Conservation (phyloP, 2,797 vertebrate genomes). For the Premnoplex brunnescens region DNA sequence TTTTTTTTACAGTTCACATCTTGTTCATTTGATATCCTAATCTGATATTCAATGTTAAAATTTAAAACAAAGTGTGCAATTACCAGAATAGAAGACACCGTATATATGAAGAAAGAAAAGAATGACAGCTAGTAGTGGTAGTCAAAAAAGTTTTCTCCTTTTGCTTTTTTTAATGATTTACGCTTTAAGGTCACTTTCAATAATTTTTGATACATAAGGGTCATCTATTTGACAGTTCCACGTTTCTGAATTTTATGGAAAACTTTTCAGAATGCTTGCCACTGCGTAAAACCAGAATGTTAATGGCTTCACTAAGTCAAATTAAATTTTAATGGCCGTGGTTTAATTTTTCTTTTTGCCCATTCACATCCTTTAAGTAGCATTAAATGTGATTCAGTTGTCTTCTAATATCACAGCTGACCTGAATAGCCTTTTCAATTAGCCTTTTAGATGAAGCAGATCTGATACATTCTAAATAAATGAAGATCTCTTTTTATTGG, state of each 20-base stretch:
- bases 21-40: neutral
- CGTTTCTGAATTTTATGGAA: conserved; percentile 39
- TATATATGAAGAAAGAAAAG: neutral
- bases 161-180: neutral
- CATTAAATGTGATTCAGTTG: conserved; percentile 60
- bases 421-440: conserved; percentile 64
- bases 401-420: conserved; percentile 59
- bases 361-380: conserved; percentile 46
- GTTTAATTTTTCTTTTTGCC: conserved; percentile 58
- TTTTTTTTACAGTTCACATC: neutral
- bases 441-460: conserved; percentile 56
- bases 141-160: neutral
- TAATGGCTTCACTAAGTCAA: conserved; percentile 67
- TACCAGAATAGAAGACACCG: neutral
- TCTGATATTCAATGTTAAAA: neutral
- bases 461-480: conserved; percentile 64
- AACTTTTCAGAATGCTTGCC: conserved; percentile 63
- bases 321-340: conserved; percentile 69
- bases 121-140: neutral
- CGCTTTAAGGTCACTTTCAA: neutral
- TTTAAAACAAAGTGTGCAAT: neutral
- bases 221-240: neutral
- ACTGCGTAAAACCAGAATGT: conserved; percentile 55
- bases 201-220: neutral
- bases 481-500: conserved; percentile 50